Evolutionary conservation across 2,113 vertebrate species (phyloP).

Genomic region (Litocranius walleri): DNA sequence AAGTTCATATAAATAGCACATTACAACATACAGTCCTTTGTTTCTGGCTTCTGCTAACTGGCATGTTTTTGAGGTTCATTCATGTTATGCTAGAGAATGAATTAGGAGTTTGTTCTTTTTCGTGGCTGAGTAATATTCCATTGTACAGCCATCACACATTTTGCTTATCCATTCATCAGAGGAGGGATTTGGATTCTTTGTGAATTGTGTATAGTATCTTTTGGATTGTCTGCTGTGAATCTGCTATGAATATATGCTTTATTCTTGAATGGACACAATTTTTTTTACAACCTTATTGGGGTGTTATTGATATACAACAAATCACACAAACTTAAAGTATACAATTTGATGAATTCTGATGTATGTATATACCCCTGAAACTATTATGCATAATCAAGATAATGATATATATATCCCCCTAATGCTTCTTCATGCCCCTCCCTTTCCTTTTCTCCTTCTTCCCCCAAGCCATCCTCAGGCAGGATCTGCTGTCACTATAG

Average conservation of each 20-base stretch:
- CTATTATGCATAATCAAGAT: neutral
- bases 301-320: neutral
- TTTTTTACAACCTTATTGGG: neutral
- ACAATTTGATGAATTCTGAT: neutral
- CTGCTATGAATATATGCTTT: neutral
- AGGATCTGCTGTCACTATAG: neutral
- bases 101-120: neutral
- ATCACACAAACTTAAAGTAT: neutral
- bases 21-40: neutral
- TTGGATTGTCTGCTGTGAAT: neutral
- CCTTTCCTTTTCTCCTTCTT: neutral
- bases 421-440: neutral
- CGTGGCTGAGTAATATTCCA: neutral
- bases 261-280: neutral
- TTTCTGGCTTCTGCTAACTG: neutral
- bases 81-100: neutral
- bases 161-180: neutral
- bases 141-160: neutral
- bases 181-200: neutral
- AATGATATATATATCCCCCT: neutral
- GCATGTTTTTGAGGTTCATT: neutral
- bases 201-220: neutral
- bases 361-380: neutral
- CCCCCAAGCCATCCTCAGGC: neutral
- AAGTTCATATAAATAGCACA: neutral